phyloP scores from a whole-genome alignment of 2,797 vertebrate species.

The Pristis pectinata region DNA sequence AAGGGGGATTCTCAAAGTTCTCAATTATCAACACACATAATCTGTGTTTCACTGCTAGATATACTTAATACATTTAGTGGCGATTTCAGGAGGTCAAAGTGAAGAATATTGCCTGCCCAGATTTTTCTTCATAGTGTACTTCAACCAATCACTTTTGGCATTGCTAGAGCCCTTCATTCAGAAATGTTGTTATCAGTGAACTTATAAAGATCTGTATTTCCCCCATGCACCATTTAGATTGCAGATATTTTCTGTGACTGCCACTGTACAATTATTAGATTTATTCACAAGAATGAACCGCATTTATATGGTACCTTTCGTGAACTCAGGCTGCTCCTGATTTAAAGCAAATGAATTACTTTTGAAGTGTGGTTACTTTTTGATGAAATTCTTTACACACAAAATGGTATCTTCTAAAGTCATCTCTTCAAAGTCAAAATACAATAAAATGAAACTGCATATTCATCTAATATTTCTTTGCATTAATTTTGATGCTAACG shows the following conservation, averaged over 20 bases:
- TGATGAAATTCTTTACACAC: too few relatives aligned
- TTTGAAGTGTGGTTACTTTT: too few relatives aligned
- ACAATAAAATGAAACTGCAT: background rate
- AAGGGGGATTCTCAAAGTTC: background rate
- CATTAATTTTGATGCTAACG: background rate
- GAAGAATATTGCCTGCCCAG: background rate
- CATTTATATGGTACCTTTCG: too few relatives aligned
- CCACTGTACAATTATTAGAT: background rate
- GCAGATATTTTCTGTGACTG: background rate
- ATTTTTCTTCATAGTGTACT: background rate
- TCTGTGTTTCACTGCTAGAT: too few relatives aligned
- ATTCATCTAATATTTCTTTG: background rate
- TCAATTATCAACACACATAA: background rate
- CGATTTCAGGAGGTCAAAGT: background rate
- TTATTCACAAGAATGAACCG: background rate
- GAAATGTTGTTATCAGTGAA: background rate
- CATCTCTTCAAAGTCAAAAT: background rate
- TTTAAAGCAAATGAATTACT: too few relatives aligned
- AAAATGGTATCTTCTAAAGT: background rate
- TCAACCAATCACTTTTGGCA: background rate
- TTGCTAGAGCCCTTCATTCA: background rate
- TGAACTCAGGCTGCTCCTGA: too few relatives aligned
- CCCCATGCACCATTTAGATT: background rate
- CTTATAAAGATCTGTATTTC: background rate
- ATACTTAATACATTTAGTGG: background rate